Evolutionary conservation across 1,140 invertebrate species (phyloP).

Genomic region (Drosophila lacteicornis): DNA sequence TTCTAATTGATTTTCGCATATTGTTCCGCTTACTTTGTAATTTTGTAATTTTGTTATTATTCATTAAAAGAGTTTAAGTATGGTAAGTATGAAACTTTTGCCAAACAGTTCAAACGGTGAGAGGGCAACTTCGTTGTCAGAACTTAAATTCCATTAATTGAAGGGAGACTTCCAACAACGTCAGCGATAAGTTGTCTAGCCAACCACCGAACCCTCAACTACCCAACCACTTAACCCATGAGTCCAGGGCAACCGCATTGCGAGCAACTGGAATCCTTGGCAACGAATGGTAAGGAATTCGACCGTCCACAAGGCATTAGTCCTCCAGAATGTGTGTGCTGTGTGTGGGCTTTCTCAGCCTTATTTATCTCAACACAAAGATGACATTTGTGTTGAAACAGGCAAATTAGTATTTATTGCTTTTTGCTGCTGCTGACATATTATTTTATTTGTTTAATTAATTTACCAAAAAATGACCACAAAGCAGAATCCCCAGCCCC

Average conservation of each 20-base stretch:
- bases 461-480: constrained; percentile 77
- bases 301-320: constrained; percentile 35
- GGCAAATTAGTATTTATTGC: constrained; percentile 83
- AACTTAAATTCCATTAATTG: constrained; percentile 30
- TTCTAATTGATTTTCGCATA: too few species aligned
- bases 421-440: constrained; percentile 78
- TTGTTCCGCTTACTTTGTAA: not conserved
- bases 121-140: not conserved
- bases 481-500: constrained; percentile 59
- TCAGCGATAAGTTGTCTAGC: constrained; percentile 51
- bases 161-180: constrained; percentile 27
- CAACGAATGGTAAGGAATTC: constrained; percentile 38
- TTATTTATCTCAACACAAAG: constrained; percentile 70
- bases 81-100: too few species aligned
- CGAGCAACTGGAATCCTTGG: constrained; percentile 45
- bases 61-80: too few species aligned
- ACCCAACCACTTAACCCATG: constrained; percentile 34
- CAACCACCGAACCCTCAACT: constrained; percentile 28
- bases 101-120: not conserved
- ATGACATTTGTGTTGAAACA: constrained; percentile 83
- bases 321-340: constrained; percentile 11
- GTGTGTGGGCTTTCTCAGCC: constrained; percentile 33
- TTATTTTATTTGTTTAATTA: constrained; percentile 84
- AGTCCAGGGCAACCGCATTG: constrained; percentile 37
- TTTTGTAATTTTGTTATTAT: not conserved